phyloP scores from a whole-genome alignment of 2,797 vertebrate genomes.

The Decapterus maruadsi region DNA sequence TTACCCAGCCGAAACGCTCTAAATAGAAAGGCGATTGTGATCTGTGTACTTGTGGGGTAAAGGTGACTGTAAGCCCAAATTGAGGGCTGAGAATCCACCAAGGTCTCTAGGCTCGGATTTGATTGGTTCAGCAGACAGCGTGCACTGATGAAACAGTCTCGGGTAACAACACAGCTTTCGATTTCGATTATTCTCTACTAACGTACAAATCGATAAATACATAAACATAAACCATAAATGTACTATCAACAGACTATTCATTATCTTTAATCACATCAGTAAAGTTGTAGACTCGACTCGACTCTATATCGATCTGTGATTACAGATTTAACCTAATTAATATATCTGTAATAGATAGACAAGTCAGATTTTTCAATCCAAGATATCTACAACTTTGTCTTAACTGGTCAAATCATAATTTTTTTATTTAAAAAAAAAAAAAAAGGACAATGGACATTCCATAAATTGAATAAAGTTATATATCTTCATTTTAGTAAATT shows the following conservation, averaged over 20 bases:
- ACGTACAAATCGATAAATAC: too few species aligned
- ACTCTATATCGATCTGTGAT: too few species aligned
- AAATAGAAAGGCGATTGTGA: fast-evolving
- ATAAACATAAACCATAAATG: too few species aligned
- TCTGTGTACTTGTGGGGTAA: fast-evolving
- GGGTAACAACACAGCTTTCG: background rate
- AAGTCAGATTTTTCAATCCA: too few species aligned
- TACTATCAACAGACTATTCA: background rate
- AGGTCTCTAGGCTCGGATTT: fast-evolving
- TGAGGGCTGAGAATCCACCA: fast-evolving
- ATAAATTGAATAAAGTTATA: too few species aligned
- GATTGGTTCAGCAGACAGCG: constrained; percentile 53
- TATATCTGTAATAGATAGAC: too few species aligned
- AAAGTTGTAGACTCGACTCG: background rate
- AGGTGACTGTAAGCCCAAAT: background rate
- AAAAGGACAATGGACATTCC: too few species aligned
- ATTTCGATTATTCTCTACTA: background rate
- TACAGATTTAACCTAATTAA: too few species aligned
- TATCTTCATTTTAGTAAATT: too few species aligned
- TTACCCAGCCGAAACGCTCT: fast-evolving
- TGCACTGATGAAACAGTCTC: constrained; percentile 24
- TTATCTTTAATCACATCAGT: background rate
- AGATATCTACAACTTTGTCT: too few species aligned
- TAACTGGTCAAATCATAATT: too few species aligned
- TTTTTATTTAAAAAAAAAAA: too few species aligned